A percentile compares a stretch with the other conserved stretches of the same genome.
phyloP scores from a whole-genome alignment of 2,113 vertebrate species.

The Pungitius pungitius region DNA sequence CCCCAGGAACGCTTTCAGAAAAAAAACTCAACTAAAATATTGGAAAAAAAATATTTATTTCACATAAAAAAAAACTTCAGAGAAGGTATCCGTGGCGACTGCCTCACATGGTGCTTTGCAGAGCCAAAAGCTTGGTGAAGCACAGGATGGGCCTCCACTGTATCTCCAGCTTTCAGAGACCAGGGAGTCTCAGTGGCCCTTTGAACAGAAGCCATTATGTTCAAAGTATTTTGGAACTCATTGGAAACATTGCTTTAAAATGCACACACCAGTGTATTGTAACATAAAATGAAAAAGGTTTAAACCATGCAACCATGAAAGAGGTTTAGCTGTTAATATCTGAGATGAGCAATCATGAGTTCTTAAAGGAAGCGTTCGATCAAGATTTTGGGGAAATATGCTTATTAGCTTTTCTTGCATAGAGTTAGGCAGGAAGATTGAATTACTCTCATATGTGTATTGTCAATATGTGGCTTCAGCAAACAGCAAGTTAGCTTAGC shows the following conservation, averaged over 20 bases:
- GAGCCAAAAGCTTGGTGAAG: neutral
- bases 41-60: conserved; percentile 55
- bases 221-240: neutral
- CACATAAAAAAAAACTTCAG: conserved; percentile 55
- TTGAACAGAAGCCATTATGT: conserved; percentile 32
- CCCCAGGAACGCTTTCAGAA: neutral
- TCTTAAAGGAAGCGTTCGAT: neutral
- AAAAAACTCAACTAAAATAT: conserved; percentile 32
- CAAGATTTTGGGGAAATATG: neutral
- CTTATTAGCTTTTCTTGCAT: neutral
- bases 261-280: neutral
- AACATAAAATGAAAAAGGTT: neutral
- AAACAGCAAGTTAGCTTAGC: neutral
- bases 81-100: conserved; percentile 29
- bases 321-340: too few species aligned
- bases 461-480: neutral
- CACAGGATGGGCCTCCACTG: neutral
- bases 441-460: neutral
- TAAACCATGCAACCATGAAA: neutral
- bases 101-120: conserved; percentile 14
- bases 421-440: neutral
- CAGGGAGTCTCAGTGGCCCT: conserved; percentile 26
- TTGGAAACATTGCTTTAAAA: neutral
- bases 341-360: neutral
- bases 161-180: conserved; percentile 36